Base-by-base conservation (phyloP, 2,888 invertebrate species). In the Lapara coniferarum region DNA sequence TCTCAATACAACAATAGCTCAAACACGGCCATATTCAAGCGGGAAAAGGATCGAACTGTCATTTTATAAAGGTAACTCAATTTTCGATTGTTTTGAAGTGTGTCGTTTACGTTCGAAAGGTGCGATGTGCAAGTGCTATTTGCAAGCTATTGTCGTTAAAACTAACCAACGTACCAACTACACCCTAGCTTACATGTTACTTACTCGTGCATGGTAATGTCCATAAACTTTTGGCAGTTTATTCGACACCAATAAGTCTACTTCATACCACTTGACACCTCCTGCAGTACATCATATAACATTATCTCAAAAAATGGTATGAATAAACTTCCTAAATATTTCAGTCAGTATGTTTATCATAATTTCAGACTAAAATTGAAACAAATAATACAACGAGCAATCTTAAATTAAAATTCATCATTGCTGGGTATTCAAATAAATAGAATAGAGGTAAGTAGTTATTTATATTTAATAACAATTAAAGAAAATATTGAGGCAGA, bases 401-500 rank as follows among this genome's bases (percentile, higher is more conserved):
- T 63, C 13, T 49, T 44, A 44, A 46, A 59, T 44, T 10, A 63
- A 63, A 63, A 63, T 63, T 0, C 55, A 55, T 12, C n/a, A n/a
- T 59, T 46, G 59, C 37, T 49, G 19, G 63, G 46, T 49, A 49
- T 46, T 49, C 49, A 63, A 63, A 63, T 63, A 63, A 63, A 63
- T 63, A 63, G 63, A 63, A 49, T 49, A 46, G 63, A 63, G 63
- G 63, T 63, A 63, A 63, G 63, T 63, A 63, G 63, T 59, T 59
- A 59, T 49, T 46, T 63, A 46, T 63, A 63, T 63, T 46, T 7
- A 19, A 49, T 63, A 63, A 46, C 49, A 19, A 49, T 63, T 46
- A 63, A 70, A 72, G 73, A 76, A 77, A 76, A 69, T 73, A 73
- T 73, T 75, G 78, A 78, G 78, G 78, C 63, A 63, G 19, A 63